phyloP scores from a whole-genome alignment of 2,888 invertebrate genomes.

The Tachina fera region DNA sequence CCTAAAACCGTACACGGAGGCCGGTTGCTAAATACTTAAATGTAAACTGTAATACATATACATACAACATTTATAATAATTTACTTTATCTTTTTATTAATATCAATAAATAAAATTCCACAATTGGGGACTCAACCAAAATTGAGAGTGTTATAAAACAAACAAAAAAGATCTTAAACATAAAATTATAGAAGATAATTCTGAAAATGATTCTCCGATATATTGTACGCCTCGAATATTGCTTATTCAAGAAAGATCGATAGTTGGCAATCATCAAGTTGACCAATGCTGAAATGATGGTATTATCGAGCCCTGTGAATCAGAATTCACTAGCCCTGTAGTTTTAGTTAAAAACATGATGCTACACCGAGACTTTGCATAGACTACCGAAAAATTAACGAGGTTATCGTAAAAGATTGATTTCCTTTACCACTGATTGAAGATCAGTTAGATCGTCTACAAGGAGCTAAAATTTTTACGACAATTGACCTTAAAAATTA shows the following conservation, averaged over 20 bases:
- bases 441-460: slow-evolving; percentile 76
- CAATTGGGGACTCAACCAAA: too few species aligned
- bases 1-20: too few species aligned
- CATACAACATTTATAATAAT: too few species aligned
- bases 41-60: too few species aligned
- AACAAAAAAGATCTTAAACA: too few species aligned
- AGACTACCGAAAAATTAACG: slow-evolving; percentile 60
- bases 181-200: slow-evolving; percentile 27
- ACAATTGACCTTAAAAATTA: slow-evolving; percentile 75
- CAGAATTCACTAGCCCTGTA: slow-evolving; percentile 75
- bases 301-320: slow-evolving; percentile 61
- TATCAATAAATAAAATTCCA: too few species aligned
- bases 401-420: slow-evolving; percentile 71
- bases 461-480: slow-evolving; percentile 75
- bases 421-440: slow-evolving; percentile 76
- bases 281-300: slow-evolving; percentile 52
- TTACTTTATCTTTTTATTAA: too few species aligned
- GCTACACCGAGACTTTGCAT: slow-evolving; percentile 72
- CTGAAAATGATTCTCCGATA: slow-evolving; percentile 69
- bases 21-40: too few species aligned
- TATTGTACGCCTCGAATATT: slow-evolving; percentile 44
- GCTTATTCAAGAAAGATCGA: slow-evolving; percentile 33
- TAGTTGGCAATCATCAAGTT: slow-evolving; percentile 57
- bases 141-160: too few species aligned
- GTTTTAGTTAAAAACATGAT: slow-evolving; percentile 74